Percentiles rank a stretch among this genome's conserved stretches.
Evolutionary conservation across 2,113 vertebrate genomes (phyloP).

Genomic region (Microcebus murinus): DNA sequence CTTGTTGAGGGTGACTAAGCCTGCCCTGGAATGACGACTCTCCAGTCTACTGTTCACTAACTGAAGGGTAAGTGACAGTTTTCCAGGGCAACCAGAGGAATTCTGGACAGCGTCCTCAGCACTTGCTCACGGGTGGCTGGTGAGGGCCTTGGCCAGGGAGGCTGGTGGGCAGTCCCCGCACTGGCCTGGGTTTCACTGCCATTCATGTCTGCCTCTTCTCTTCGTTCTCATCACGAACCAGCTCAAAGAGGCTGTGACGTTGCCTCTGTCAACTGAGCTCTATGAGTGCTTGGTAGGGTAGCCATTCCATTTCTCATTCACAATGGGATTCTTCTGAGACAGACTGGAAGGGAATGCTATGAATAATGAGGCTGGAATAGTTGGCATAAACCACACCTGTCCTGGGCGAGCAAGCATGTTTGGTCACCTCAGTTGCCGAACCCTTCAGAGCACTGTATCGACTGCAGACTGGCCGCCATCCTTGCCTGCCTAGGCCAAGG

Average conservation of each 20-base stretch:
- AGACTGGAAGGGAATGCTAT: not conserved
- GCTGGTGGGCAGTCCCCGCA: not conserved
- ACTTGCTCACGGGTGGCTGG: not conserved
- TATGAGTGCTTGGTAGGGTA: not conserved
- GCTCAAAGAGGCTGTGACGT: not conserved
- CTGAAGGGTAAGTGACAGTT: not conserved
- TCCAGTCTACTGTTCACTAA: not conserved
- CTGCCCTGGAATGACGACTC: not conserved
- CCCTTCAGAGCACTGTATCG: not conserved
- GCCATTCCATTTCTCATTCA: not conserved
- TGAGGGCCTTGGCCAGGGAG: not conserved
- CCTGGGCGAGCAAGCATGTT: not conserved
- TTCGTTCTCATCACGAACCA: not conserved
- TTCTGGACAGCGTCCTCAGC: not conserved
- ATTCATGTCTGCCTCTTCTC: not conserved
- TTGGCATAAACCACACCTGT: not conserved
- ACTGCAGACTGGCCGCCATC: rapidly evolving
- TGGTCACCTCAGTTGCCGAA: not conserved
- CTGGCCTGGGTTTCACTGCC: not conserved
- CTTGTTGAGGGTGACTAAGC: not conserved
- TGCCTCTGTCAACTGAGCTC: not conserved
- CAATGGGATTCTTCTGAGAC: not conserved
- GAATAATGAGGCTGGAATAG: not conserved
- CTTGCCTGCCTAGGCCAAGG: not conserved
- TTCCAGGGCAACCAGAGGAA: rapidly evolving